Evolutionary conservation across 2,888 invertebrate genomes (phyloP).

Genomic region (Stenolophus ochropezus): DNA sequence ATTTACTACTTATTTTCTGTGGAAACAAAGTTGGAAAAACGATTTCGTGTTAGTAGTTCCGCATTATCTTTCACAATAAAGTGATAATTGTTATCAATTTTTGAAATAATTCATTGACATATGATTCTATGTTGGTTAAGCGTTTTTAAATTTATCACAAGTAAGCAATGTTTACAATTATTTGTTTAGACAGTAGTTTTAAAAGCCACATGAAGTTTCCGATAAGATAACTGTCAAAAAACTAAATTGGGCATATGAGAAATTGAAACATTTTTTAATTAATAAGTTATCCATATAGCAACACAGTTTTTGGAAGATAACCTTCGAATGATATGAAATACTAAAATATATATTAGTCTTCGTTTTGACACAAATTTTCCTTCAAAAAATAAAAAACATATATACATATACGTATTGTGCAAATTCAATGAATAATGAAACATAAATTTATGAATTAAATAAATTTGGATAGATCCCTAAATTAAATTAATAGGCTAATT

Average conservation of each 20-base stretch:
- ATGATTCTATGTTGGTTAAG: slow-evolving; percentile 17
- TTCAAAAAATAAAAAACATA: no score
- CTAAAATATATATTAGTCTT: no score
- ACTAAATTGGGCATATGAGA: not conserved
- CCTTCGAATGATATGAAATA: not conserved
- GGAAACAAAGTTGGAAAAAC: not conserved
- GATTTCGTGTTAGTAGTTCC: not conserved
- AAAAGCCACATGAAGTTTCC: slow-evolving; percentile 25
- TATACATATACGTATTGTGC: no score
- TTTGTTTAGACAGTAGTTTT: slow-evolving; percentile 45
- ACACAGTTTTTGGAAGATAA: not conserved
- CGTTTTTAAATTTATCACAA: slow-evolving; percentile 38
- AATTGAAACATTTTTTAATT: slow-evolving; percentile 16
- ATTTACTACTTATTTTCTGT: not conserved
- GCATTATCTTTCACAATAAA: slow-evolving; percentile 5
- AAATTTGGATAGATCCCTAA: no score
- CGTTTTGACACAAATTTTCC: no score
- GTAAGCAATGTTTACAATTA: slow-evolving; percentile 45
- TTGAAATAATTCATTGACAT: slow-evolving; percentile 38
- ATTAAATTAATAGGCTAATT: no score
- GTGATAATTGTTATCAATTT: slow-evolving; percentile 30
- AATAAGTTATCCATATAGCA: not conserved
- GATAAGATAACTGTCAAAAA: slow-evolving; percentile 26
- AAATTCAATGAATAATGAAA: no score
- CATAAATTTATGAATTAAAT: no score